These are phyloP conservation scores for Agapornis roseicollis DNA, from an alignment of 2,113 vertebrate genomes.

Conservation along the genomic window DNA sequence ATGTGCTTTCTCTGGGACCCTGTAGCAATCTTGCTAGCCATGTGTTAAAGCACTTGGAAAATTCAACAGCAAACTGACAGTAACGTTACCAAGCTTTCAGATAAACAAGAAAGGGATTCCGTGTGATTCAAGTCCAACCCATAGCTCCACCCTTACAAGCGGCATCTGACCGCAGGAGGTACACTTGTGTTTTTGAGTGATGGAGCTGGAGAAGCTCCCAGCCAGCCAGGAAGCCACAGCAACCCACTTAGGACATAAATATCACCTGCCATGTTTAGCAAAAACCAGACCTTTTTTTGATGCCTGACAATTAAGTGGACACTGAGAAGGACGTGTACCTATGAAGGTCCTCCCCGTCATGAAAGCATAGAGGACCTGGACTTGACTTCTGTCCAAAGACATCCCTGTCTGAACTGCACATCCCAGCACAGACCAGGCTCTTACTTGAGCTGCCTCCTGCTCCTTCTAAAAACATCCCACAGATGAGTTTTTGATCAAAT, in stretches of 20 bases:
- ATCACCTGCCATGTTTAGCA: background rate
- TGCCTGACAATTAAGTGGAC: background rate
- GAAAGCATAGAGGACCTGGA: rapidly evolving
- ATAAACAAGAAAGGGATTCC: background rate
- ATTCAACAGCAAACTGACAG: background rate
- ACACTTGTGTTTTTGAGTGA: background rate
- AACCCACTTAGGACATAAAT: rapidly evolving
- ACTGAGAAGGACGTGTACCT: rapidly evolving
- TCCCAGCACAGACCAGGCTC: background rate
- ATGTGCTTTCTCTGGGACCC: background rate
- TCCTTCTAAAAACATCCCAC: background rate
- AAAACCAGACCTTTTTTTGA: rapidly evolving
- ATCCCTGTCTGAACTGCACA: background rate
- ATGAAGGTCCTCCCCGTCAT: background rate
- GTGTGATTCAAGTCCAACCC: background rate
- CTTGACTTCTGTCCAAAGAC: background rate
- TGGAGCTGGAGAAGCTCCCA: slow-evolving; percentile 23
- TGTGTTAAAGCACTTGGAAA: background rate
- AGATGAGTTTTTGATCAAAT: background rate
- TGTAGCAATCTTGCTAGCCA: rapidly evolving
- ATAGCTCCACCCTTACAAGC: rapidly evolving
- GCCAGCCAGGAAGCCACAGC: background rate
- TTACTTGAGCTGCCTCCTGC: background rate
- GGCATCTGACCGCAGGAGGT: background rate
- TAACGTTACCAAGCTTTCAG: rapidly evolving